Conservation (phyloP, 2,113 vertebrate genomes). For the Cariama cristata region DNA sequence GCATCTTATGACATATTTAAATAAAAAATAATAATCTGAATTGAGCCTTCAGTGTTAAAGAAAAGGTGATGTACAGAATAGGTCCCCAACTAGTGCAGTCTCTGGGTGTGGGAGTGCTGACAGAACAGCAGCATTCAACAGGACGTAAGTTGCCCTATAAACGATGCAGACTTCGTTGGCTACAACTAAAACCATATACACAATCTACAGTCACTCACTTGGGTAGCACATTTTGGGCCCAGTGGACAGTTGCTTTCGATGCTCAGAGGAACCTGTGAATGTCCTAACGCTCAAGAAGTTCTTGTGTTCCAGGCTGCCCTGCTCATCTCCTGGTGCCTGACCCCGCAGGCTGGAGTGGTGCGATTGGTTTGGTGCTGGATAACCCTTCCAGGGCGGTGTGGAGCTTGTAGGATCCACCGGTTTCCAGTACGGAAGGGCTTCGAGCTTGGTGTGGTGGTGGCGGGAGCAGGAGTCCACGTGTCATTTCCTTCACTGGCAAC, state of each 20-base stretch:
- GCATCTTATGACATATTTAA: constrained; percentile 51
- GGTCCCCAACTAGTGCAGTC: constrained; percentile 41
- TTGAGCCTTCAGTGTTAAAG: constrained; percentile 35
- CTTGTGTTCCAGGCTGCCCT: not conserved
- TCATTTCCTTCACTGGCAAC: not conserved
- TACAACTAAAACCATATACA: constrained; percentile 30
- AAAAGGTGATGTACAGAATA: constrained; percentile 35
- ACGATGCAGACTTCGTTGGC: not conserved
- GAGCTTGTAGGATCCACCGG: not conserved
- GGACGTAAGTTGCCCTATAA: not conserved
- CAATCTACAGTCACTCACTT: constrained; percentile 37
- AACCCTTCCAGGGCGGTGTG: not conserved
- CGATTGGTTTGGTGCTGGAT: not conserved
- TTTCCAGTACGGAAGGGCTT: not conserved
- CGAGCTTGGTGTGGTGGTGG: not conserved
- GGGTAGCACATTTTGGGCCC: not conserved
- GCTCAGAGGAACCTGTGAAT: not conserved
- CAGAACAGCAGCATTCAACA: constrained; percentile 6
- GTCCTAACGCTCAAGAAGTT: not conserved
- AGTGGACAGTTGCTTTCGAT: not conserved
- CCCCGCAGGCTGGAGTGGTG: not conserved
- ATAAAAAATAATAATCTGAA: constrained; percentile 54
- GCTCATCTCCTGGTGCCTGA: not conserved
- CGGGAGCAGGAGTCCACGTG: not conserved
- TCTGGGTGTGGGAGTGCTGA: not conserved